A percentile compares a stretch with the other conserved stretches of the same genome.
Conservation (phyloP, 2,888 invertebrate species). For the Halictus ligatus region DNA sequence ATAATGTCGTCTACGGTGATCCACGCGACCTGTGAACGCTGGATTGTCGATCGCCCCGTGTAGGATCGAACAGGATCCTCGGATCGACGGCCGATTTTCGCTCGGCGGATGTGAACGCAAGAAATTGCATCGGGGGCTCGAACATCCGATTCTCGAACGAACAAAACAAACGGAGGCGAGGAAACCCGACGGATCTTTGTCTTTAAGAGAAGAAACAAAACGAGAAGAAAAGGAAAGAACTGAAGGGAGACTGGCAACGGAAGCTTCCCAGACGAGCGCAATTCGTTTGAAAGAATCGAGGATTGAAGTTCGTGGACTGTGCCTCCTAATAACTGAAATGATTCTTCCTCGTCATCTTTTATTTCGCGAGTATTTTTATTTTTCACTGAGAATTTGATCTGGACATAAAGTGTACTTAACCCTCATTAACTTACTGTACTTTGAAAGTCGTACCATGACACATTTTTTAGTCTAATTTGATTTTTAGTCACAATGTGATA, state of each 20-base stretch:
- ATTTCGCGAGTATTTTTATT: neutral
- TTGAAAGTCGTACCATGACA: neutral
- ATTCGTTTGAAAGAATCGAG: neutral
- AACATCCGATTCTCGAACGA: conserved; percentile 6
- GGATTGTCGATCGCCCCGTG: neutral
- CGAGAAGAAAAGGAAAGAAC: neutral
- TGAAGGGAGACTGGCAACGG: neutral
- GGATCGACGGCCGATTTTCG: neutral
- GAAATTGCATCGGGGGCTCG: neutral
- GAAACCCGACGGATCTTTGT: conserved; percentile 47
- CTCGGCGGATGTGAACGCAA: neutral
- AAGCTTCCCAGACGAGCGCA: conserved; percentile 1
- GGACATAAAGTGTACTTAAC: neutral
- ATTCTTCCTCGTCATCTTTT: neutral
- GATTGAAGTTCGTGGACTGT: neutral
- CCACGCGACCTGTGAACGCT: neutral
- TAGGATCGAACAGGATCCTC: neutral
- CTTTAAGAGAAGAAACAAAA: conserved; percentile 16
- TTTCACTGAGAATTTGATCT: neutral
- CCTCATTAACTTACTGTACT: neutral
- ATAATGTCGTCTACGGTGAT: conserved; percentile 2
- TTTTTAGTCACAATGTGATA: neutral
- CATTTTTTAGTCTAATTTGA: neutral
- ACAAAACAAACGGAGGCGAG: conserved; percentile 43
- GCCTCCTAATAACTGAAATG: neutral